Percentiles rank a stretch among this genome's conserved stretches.
Evolutionary conservation across 2,888 invertebrate genomes (phyloP).

Genomic region (Amphipoea oculea): DNA sequence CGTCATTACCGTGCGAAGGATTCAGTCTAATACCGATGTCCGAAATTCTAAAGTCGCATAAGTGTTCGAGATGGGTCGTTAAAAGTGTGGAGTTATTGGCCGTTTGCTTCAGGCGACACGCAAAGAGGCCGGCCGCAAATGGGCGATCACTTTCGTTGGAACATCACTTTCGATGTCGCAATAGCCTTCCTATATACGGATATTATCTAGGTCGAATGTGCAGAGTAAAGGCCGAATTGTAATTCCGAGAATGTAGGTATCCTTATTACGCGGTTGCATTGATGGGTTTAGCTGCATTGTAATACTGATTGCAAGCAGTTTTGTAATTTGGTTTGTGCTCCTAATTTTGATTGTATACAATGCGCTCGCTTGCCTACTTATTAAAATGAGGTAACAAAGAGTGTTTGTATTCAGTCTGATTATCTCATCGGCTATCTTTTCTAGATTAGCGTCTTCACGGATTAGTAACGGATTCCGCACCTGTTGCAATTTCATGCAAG

Average conservation of each 20-base stretch:
- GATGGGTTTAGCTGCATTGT: constrained; percentile 49
- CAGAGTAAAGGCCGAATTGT: constrained; percentile 67
- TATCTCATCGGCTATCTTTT: constrained; percentile 24
- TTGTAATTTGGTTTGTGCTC: constrained; percentile 50
- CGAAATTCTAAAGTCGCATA: constrained; percentile 46
- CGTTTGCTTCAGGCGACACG: constrained; percentile 66
- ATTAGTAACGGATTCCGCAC: not conserved
- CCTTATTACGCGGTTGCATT: constrained; percentile 63
- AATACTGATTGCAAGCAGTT: constrained; percentile 45
- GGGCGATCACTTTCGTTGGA: constrained; percentile 76
- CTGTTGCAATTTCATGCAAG: not conserved
- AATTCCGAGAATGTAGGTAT: constrained; percentile 61
- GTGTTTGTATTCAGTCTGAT: constrained; percentile 20
- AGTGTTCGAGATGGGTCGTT: constrained; percentile 61
- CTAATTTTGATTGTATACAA: constrained; percentile 45
- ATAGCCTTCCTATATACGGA: constrained; percentile 52
- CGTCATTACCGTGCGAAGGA: constrained; percentile 54
- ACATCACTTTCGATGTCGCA: constrained; percentile 77
- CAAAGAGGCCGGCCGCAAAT: constrained; percentile 65
- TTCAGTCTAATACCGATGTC: constrained; percentile 27
- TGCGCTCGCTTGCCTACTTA: constrained; percentile 19
- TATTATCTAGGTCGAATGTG: constrained; percentile 67
- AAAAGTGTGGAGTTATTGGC: constrained; percentile 63
- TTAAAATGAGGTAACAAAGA: constrained; percentile 14
- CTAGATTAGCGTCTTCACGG: constrained; percentile 28